phyloP scores from a whole-genome alignment of 1,140 invertebrate genomes.

The Solenopsis invicta region DNA sequence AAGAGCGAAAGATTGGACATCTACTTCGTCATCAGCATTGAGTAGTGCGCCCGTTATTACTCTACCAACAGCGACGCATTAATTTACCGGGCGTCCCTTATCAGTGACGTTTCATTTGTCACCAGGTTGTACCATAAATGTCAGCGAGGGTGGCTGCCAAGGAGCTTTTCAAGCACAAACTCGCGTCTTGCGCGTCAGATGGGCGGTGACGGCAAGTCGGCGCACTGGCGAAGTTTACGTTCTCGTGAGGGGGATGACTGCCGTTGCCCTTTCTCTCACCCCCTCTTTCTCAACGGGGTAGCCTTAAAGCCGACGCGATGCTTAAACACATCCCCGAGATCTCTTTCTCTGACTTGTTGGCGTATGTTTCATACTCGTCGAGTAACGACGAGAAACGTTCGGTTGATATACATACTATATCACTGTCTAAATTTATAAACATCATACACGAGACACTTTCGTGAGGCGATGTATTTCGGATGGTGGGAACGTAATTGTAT shows the following conservation, averaged over 20 bases:
- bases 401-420: conserved; percentile 17
- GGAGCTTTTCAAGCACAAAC: conserved; percentile 69
- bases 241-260: conserved; percentile 49
- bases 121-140: conserved; percentile 82
- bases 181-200: conserved; percentile 70
- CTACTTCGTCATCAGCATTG: conserved; percentile 52
- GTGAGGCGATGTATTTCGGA: neutral
- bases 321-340: conserved; percentile 77
- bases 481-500: neutral
- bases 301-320: conserved; percentile 75
- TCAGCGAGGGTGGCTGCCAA: conserved; percentile 74
- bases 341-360: conserved; percentile 58
- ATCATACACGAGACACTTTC: neutral
- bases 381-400: conserved; percentile 30
- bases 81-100: conserved; percentile 81
- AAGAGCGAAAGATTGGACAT: conserved; percentile 22
- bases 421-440: conserved; percentile 54
- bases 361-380: conserved; percentile 1
- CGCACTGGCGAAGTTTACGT: conserved; percentile 73
- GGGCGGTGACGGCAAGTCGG: conserved; percentile 66
- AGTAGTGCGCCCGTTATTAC: conserved; percentile 72
- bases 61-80: conserved; percentile 72
- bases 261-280: neutral
- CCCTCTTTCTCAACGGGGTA: neutral
- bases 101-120: conserved; percentile 84